Base-by-base conservation (phyloP, 2,888 invertebrate genomes). In the Parnassius apollo region DNA sequence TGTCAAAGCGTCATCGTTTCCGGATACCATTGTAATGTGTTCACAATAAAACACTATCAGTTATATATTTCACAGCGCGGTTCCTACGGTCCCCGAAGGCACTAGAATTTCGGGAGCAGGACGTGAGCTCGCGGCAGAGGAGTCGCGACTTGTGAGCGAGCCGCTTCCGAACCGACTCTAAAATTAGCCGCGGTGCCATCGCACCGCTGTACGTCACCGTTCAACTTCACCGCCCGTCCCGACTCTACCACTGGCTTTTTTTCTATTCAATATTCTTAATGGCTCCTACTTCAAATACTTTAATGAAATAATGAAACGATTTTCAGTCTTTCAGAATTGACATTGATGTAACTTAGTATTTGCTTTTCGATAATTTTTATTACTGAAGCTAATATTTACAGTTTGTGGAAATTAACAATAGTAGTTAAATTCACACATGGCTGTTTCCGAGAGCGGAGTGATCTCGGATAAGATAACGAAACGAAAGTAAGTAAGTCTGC, bases 71-170 rank as follows among this genome's bases (percentile, higher is more conserved):
- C 49, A 4, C 13, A n/a, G 18, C 13, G 13, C 13, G n/a, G 13
- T n/a, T 49, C 49, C 7, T 13, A 8, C 49, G 49, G n/a, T 13
- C 18, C 44, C 55, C 12, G 49, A 9, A 46, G 22, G 42, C 35
- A 18, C 53, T 66, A 60, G 66, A 69, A 65, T 68, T 66, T 62
- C 64, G 45, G 59, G 61, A 54, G 46, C 58, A 64, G 59, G 58
- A 82, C 86, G 86, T 86, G 83, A 85, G 77, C 80, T 75, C 85
- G 75, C 74, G 75, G 67, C 80, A 70, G 77, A 70, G 74, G 73
- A 73, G 71, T 71, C 71, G 72, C 72, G 71, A 77, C 76, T 80
- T 78, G 69, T 83, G 82, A 77, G 76, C 9, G 49, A 71, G 70
- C 62, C 72, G 77, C 76, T 75, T 73, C 75, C 71, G 70, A 75